Evolutionary conservation across 2,797 vertebrate species (phyloP).

Genomic region (Phalloptychus januarius): DNA sequence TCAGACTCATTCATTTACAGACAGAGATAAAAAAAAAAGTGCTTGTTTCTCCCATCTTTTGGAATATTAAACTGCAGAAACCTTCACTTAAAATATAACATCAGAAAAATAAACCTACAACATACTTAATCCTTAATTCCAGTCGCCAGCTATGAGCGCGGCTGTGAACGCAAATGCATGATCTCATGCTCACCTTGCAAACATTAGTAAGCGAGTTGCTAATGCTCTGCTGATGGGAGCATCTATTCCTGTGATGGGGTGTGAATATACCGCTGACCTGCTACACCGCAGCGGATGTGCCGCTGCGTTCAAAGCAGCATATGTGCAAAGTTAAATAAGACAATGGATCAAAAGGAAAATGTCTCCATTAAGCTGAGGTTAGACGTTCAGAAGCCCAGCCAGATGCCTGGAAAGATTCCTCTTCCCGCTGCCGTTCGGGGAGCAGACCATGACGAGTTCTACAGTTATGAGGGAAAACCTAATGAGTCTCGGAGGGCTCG

Average conservation of each 20-base stretch:
- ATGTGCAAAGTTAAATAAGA: conserved; percentile 36
- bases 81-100: neutral
- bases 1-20: neutral
- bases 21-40: neutral
- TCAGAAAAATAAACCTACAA: neutral
- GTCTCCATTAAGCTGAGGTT: conserved; percentile 43
- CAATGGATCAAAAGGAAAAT: conserved; percentile 35
- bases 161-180: neutral
- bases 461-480: conserved; percentile 57
- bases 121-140: neutral
- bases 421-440: conserved; percentile 37
- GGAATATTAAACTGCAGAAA: neutral
- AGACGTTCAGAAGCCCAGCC: conserved; percentile 36
- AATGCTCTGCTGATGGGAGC: conserved; percentile 24
- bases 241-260: conserved; percentile 20
- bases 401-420: conserved; percentile 40
- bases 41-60: neutral
- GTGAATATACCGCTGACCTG: conserved; percentile 33
- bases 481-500: conserved; percentile 62
- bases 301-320: conserved; percentile 10
- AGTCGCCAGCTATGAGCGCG: neutral
- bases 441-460: conserved; percentile 49
- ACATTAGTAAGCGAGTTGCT: conserved; percentile 27
- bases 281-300: conserved; percentile 16
- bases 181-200: neutral